Conservation (phyloP, 2,888 invertebrate genomes). For the Therioaphis trifolii region DNA sequence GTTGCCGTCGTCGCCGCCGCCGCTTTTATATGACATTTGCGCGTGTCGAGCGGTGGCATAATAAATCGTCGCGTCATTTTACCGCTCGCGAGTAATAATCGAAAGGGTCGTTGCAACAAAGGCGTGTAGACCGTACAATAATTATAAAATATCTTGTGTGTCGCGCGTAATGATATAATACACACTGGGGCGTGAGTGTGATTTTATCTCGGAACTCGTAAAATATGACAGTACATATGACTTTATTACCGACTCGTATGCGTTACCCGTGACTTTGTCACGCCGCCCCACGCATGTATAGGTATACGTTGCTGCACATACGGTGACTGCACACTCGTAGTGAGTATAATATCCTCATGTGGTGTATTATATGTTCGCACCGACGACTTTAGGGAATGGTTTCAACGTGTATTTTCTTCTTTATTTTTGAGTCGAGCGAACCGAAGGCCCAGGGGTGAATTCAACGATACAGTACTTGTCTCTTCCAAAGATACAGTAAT, state of each 20-base stretch:
- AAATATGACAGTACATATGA: conserved; percentile 46
- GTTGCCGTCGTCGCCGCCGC: no score
- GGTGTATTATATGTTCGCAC: background rate
- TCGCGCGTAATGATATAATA: background rate
- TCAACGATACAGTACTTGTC: conserved; percentile 69
- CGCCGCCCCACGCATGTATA: background rate
- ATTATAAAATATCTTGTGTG: conserved; percentile 32
- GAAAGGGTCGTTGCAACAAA: conserved; percentile 36
- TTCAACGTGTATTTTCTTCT: conserved; percentile 5
- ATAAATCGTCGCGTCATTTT: conserved; percentile 38
- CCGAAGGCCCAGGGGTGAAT: conserved; percentile 69
- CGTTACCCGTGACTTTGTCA: conserved; percentile 36
- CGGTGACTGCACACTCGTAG: background rate
- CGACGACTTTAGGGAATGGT: background rate
- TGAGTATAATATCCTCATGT: background rate
- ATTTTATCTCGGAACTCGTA: conserved; percentile 52
- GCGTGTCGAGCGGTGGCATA: background rate
- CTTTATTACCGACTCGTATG: conserved; percentile 39
- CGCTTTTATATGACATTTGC: no score
- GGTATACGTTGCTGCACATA: background rate
- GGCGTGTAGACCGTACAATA: conserved; percentile 42
- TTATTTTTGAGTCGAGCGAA: conserved; percentile 68
- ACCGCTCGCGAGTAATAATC: conserved; percentile 53
- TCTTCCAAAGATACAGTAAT: conserved; percentile 69
- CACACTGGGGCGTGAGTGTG: conserved; percentile 7